phyloP scores from a whole-genome alignment of 2,888 invertebrate species.

The Tubiluchus corallicola region DNA sequence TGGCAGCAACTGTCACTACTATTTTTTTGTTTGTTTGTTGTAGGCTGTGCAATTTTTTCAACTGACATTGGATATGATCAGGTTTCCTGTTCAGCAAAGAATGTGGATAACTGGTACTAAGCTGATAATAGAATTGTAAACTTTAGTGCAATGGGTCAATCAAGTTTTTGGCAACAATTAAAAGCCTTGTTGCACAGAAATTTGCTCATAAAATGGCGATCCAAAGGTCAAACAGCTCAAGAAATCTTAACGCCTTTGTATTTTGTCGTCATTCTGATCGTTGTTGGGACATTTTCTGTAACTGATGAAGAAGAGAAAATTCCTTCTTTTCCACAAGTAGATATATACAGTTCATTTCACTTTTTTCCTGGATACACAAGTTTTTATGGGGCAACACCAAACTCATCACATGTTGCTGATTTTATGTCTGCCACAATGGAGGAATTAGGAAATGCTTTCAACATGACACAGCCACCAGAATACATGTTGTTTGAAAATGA shows the following conservation, averaged over 20 bases:
- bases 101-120: too few species aligned
- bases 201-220: too few species aligned
- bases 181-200: too few species aligned
- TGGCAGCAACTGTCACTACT: too few species aligned
- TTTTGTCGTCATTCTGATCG: constrained; percentile 46
- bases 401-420: constrained; percentile 13
- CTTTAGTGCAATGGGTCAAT: too few species aligned
- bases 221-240: too few species aligned
- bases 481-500: constrained; percentile 45
- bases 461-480: constrained; percentile 38
- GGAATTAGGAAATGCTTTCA: neutral
- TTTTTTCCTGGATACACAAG: neutral
- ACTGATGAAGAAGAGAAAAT: neutral
- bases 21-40: too few species aligned
- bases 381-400: constrained; percentile 17
- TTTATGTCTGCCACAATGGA: constrained; percentile 13
- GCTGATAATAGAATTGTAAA: too few species aligned
- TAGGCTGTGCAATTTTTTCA: too few species aligned
- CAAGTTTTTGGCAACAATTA: too few species aligned
- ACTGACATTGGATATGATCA: too few species aligned
- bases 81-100: too few species aligned
- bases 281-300: neutral
- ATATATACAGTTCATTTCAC: neutral
- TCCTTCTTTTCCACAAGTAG: neutral
- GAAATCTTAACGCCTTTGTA: constrained; percentile 58